phyloP scores from a whole-genome alignment of 2,888 invertebrate genomes.

The Tryphoninae sp. region DNA sequence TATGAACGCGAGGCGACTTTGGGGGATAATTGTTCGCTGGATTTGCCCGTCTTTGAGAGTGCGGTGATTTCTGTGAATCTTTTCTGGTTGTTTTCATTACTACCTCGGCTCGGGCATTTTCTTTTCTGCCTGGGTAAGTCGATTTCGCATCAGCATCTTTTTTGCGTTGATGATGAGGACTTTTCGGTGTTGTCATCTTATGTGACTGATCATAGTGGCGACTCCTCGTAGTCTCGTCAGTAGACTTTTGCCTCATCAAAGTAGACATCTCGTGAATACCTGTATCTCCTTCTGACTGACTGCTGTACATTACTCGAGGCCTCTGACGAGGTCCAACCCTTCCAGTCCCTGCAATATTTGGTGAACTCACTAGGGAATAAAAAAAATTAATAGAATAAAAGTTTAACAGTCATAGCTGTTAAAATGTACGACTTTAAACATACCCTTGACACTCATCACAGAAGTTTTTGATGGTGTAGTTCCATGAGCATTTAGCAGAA shows the following conservation, averaged over 20 bases:
- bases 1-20: conserved; percentile 50
- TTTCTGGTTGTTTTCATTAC: conserved; percentile 21
- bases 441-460: conserved; percentile 79
- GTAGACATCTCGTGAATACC: conserved; percentile 64
- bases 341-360: conserved; percentile 80
- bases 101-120: conserved; percentile 58
- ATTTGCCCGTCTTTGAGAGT: conserved; percentile 65
- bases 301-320: conserved; percentile 76
- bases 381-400: conserved; percentile 22
- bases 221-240: conserved; percentile 72
- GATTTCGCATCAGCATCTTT: conserved; percentile 69
- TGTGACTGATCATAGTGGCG: conserved; percentile 66
- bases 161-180: conserved; percentile 69
- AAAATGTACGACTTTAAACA: background rate
- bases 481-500: conserved; percentile 71
- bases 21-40: conserved; percentile 46
- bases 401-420: background rate
- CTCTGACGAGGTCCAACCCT: conserved; percentile 81
- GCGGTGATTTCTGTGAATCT: conserved; percentile 66
- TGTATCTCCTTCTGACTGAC: conserved; percentile 74
- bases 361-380: conserved; percentile 76
- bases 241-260: conserved; percentile 71
- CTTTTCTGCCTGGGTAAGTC: conserved; percentile 65
- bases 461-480: conserved; percentile 70
- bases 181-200: conserved; percentile 68